Conservation (phyloP, 2,888 invertebrate genomes). For the Campoplex capitator region DNA sequence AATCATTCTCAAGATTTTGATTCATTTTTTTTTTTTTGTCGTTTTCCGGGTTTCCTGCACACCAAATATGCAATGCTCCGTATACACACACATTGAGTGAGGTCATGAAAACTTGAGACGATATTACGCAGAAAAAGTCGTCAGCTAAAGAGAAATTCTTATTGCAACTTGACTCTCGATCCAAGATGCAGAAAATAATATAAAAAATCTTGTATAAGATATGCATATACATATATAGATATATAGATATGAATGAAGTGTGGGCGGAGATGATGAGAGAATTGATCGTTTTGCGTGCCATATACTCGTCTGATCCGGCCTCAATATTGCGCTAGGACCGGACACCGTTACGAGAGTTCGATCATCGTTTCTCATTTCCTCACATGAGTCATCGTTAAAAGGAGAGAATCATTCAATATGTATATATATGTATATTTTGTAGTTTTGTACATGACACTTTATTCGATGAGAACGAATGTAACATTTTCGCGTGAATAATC, state of each 20-base stretch:
- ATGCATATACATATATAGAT: not conserved
- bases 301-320: conserved; percentile 32
- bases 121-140: not conserved
- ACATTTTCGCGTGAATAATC: not conserved
- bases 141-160: conserved; percentile 27
- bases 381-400: conserved; percentile 45
- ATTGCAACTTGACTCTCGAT: conserved; percentile 26
- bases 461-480: not conserved
- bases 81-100: conserved; percentile 17
- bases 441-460: not conserved
- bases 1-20: not conserved
- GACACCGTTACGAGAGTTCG: conserved; percentile 54
- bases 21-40: not conserved
- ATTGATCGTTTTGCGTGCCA: conserved; percentile 35
- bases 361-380: conserved; percentile 47
- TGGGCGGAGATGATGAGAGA: conserved; percentile 27
- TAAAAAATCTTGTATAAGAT: not conserved
- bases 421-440: too few relatives aligned
- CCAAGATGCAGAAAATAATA: conserved; percentile 6
- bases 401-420: not conserved
- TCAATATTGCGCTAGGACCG: conserved; percentile 54
- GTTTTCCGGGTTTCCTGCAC: not conserved
- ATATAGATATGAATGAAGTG: not conserved
- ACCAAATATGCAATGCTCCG: conserved; percentile 1
- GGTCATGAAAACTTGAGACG: conserved; percentile 24